Conservation (phyloP, 2,888 invertebrate genomes). For the Leptopilina myrica region DNA sequence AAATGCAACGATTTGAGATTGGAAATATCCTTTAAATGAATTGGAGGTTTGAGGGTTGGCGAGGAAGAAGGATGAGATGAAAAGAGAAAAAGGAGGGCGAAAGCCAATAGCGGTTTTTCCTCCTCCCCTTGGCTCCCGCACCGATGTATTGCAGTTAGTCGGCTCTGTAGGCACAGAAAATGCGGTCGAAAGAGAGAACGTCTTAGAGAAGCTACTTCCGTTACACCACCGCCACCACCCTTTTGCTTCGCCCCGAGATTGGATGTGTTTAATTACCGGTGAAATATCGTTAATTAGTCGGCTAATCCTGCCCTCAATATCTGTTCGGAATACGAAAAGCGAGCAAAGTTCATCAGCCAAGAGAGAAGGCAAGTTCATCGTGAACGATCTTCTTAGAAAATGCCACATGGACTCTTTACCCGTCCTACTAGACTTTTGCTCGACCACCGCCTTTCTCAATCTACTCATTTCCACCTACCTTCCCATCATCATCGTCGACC, state of each 20-base stretch:
- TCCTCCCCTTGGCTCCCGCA: conserved; percentile 42
- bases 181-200: conserved; percentile 66
- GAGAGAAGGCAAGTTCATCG: conserved; percentile 53
- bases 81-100: conserved; percentile 60
- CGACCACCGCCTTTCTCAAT: conserved; percentile 25
- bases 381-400: conserved; percentile 59
- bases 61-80: conserved; percentile 35
- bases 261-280: conserved; percentile 75
- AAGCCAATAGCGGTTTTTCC: conserved; percentile 68
- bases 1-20: background rate
- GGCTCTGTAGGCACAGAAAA: conserved; percentile 68
- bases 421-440: conserved; percentile 20
- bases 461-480: conserved; percentile 24
- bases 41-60: background rate
- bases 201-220: conserved; percentile 67
- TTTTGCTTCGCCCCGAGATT: conserved; percentile 64
- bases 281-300: conserved; percentile 75
- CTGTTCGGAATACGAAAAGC: conserved; percentile 51
- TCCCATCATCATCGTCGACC: background rate
- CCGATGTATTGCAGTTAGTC: conserved; percentile 48
- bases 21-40: conserved; percentile 25
- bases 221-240: conserved; percentile 53
- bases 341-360: conserved; percentile 54
- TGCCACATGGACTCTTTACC: conserved; percentile 51
- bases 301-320: conserved; percentile 54